These are phyloP conservation scores for Mormyrus hasselquistii DNA, from an alignment of 2,797 vertebrate species.

Conservation along the genomic window DNA sequence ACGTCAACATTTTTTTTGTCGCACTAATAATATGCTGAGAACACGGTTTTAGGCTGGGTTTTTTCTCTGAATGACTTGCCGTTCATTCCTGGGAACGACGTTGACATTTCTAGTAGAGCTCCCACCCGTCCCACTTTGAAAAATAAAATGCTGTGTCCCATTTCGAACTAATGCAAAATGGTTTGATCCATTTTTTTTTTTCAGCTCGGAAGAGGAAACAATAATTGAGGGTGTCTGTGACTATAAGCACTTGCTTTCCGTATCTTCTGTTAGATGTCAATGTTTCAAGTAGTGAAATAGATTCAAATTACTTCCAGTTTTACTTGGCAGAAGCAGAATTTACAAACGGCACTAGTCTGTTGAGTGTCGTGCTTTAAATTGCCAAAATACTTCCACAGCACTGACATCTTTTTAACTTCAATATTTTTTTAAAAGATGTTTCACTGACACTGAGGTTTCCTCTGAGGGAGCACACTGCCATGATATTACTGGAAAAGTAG, in stretches of 20 bases:
- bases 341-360: background rate
- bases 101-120: background rate
- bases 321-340: background rate
- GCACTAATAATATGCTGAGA: background rate
- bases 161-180: background rate
- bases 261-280: background rate
- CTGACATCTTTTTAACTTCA: background rate
- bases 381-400: background rate
- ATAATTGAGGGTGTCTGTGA: background rate
- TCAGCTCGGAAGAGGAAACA: background rate
- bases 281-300: background rate
- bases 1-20: background rate
- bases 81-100: background rate
- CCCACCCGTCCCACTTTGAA: background rate
- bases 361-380: background rate
- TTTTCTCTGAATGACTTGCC: background rate
- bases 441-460: background rate
- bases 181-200: background rate
- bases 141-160: background rate
- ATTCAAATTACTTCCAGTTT: background rate
- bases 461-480: background rate
- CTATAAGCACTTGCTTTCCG: background rate
- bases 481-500: background rate
- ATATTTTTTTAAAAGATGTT: background rate
- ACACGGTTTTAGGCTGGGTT: background rate